Base-by-base conservation (phyloP, 1,140 invertebrate species). In the Planococcus citri region DNA sequence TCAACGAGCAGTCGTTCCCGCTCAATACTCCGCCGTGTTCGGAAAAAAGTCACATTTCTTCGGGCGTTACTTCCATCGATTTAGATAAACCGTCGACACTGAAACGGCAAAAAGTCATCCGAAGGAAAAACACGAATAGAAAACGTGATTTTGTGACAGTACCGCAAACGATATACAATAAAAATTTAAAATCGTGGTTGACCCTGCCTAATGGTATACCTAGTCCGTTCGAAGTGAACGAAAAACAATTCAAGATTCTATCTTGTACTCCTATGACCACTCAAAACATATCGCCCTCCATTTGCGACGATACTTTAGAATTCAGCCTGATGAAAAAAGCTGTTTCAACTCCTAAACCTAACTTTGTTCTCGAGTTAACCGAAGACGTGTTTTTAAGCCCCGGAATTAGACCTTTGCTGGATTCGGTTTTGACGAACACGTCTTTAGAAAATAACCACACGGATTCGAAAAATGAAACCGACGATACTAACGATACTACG, bases 51-150 rank as follows among this genome's bases (percentile, higher is more conserved):
- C 60, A 27, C 21, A 9, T 20, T 4, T 64, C 60, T 10, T 64
- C 60, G 1, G 22, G 9, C 9, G 22, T 64, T 25, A 57, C 75
- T n/a, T 79, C 80, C 10, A 75, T 77, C 10, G 71, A 72, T 10
- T 1, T 71, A 17, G 77, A 79, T 8, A 77, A 77, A 0, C 77
- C 80, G 33, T 80, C 80, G 14, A 79, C 79, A 0, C 60, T 82
- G 12, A 78, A 78, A 72, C 73, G 81, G 17, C 80, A 81, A 69
- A 76, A 78, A 0, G 80, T 78, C 0, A 80, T 81, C 27, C 74
- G 79, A 1, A 73, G 79, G n/a, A 78, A 80, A 57, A 74, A 79
- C 4, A 61, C 27, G 70, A 72, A 10, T 71, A 27, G n/a, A 74
- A 75, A 1, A 76, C 38, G 57, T 27, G 68, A 27, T 17, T 68